Conservation (phyloP, 2,888 invertebrate genomes). For the Noctua comes region DNA sequence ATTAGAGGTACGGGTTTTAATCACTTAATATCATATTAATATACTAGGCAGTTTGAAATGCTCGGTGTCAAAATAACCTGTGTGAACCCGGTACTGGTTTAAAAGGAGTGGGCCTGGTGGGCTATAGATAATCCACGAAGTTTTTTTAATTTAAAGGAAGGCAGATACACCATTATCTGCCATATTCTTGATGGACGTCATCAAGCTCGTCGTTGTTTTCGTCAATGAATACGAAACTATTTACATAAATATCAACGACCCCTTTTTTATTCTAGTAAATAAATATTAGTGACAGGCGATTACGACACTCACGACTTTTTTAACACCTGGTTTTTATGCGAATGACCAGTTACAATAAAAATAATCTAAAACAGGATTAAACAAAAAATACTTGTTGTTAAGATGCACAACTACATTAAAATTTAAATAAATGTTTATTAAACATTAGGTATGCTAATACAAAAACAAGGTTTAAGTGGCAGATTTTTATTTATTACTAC, state of each 20-base stretch:
- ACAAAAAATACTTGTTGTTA: conserved; percentile 12
- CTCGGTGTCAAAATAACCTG: background rate
- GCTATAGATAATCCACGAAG: background rate
- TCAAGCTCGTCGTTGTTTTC: background rate
- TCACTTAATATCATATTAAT: background rate
- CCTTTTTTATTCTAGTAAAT: conserved; percentile 15
- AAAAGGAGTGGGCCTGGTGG: background rate
- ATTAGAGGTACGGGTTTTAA: background rate
- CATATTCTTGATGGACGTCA: background rate
- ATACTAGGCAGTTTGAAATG: background rate
- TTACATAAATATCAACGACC: conserved; percentile 16
- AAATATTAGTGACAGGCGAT: conserved; percentile 22
- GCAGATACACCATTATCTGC: too few species aligned
- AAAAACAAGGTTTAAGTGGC: background rate
- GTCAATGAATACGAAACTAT: background rate
- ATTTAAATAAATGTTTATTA: background rate
- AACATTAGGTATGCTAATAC: background rate
- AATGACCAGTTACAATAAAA: conserved; percentile 17
- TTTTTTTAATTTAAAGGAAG: background rate
- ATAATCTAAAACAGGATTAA: conserved; percentile 1
- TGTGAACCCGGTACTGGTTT: background rate
- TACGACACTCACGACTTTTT: conserved; percentile 20
- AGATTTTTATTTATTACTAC: background rate
- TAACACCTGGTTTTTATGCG: conserved; percentile 22
- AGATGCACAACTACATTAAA: background rate